Evolutionary conservation across 2,113 vertebrate genomes (phyloP), one percentile per base, ranked within the genome.

Genomic region (Paedocypris sp.): DNA sequence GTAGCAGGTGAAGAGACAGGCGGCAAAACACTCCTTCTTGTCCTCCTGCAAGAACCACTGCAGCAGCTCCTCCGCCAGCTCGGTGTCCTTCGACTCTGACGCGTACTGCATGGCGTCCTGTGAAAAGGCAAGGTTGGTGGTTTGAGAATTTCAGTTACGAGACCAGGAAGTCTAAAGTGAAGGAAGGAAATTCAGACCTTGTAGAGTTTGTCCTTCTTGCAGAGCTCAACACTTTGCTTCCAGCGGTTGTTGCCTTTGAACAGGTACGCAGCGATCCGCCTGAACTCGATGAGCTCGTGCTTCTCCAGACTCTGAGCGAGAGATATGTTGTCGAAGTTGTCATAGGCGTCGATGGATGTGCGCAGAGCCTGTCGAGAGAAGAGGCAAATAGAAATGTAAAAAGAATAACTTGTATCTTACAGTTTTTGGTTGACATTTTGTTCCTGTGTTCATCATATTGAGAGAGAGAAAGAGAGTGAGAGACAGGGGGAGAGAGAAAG

Each of bases 181-280:
- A 25, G 10, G 22, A 18, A 28, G 4, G 3, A 4, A n/a, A n/a
- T n/a, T 10, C 7, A 46, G 36, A 98, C 95, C 93, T 98, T 98
- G 76, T 99, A 99, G 22, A 99, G 88, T 39, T 93, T 89, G 79
- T 99, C 95, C 76, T 97, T 98, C 83, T 99, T 99, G 75, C 95
- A 99, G 38, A 99, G 90, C 45, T 99, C 95, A 2, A 99, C 94
- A 1, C 95, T 99, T 80, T 98, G 95, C 60, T 98, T 97, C 95
- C 95, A 99, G 76, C 95, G 95, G 77, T 99, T 99, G 83, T 99
- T 99, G 77, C 95, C 95, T 79, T 98, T 99, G 83, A 99, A 99
- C 49, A 99, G 90, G 75, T 99, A 99, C 0, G 95, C 95, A 5
- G 94, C 95, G 54, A 99, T 98, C 77, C 95, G 92, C 62, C 95